These are phyloP conservation scores for Parambassis ranga DNA, from an alignment of 2,797 vertebrate genomes.

Conservation along the genomic window DNA sequence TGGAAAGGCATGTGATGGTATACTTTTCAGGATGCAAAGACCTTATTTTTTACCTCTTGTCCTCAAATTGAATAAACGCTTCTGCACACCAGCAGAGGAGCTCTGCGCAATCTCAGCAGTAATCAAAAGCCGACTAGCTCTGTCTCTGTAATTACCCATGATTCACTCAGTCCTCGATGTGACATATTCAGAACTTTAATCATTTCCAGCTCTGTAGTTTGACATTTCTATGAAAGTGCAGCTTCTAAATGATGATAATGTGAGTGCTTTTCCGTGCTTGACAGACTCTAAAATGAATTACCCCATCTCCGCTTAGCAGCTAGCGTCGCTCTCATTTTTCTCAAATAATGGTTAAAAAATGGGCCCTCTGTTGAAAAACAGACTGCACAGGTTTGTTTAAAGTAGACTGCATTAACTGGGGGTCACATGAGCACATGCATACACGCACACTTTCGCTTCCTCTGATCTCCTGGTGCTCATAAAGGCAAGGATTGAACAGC, in stretches of 20 bases:
- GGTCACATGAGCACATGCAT: conserved; percentile 2
- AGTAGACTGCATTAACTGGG: conserved; percentile 61
- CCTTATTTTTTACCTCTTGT: conserved; percentile 2
- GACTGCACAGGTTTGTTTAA: conserved; percentile 68
- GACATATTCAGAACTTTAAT: conserved; percentile 64
- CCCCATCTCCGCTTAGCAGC: conserved; percentile 57
- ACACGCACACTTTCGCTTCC: conserved; percentile 15
- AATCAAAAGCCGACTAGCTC: conserved; percentile 49
- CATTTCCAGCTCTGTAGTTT: conserved; percentile 71
- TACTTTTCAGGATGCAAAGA: conserved; percentile 9
- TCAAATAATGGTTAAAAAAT: conserved; percentile 49
- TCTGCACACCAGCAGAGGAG: conserved; percentile 21
- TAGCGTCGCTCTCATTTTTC: conserved; percentile 36
- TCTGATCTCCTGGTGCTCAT: conserved; percentile 49
- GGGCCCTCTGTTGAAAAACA: conserved; percentile 33
- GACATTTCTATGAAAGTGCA: conserved; percentile 72
- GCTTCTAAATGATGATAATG: conserved; percentile 72
- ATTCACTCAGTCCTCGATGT: conserved; percentile 53
- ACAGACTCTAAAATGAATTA: conserved; percentile 73
- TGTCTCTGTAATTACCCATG: conserved; percentile 56
- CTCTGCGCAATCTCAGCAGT: conserved; percentile 39
- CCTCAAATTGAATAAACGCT: conserved; percentile 37
- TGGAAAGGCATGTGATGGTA: conserved; percentile 19
- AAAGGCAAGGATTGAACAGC: conserved; percentile 16
- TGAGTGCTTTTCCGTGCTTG: conserved; percentile 64